Evolutionary conservation across 2,888 invertebrate species (phyloP).

Genomic region (Pheosia gnoma): DNA sequence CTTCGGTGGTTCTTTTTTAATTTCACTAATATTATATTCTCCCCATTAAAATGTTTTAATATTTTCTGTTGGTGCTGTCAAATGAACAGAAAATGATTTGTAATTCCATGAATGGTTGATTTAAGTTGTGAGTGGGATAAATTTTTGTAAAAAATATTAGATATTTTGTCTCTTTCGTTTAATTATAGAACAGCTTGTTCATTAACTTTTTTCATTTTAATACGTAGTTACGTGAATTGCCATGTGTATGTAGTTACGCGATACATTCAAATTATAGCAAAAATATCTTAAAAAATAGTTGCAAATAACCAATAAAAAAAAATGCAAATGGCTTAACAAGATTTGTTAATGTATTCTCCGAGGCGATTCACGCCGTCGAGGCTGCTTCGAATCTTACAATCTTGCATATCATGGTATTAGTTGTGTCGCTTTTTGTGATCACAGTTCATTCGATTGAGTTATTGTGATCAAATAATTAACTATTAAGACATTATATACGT

Average conservation of each 20-base stretch:
- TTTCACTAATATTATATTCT: slow-evolving; percentile 77
- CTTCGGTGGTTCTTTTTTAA: slow-evolving; percentile 79
- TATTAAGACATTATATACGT: slow-evolving; percentile 1
- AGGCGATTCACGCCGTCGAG: slow-evolving; percentile 57
- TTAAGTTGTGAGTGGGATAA: background rate
- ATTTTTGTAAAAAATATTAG: no score
- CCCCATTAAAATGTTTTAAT: slow-evolving; percentile 40
- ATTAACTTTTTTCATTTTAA: no score
- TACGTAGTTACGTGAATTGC: no score
- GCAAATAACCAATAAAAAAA: no score
- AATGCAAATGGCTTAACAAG: slow-evolving; percentile 12
- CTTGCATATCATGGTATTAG: slow-evolving; percentile 44
- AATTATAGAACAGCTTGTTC: no score
- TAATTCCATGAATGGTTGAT: background rate
- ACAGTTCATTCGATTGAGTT: no score
- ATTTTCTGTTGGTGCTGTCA: slow-evolving; percentile 17
- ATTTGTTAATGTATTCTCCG: slow-evolving; percentile 50
- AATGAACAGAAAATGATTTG: background rate
- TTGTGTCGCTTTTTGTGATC: slow-evolving; percentile 6
- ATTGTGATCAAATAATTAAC: slow-evolving; percentile 12
- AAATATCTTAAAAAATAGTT: background rate
- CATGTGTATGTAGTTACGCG: no score
- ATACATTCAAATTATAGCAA: background rate
- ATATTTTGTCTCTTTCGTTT: no score
- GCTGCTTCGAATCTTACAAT: slow-evolving; percentile 47